Percentiles rank a stretch among this genome's conserved stretches.
Conservation (phyloP, 1,140 invertebrate species). For the Scylla paramamosain region DNA sequence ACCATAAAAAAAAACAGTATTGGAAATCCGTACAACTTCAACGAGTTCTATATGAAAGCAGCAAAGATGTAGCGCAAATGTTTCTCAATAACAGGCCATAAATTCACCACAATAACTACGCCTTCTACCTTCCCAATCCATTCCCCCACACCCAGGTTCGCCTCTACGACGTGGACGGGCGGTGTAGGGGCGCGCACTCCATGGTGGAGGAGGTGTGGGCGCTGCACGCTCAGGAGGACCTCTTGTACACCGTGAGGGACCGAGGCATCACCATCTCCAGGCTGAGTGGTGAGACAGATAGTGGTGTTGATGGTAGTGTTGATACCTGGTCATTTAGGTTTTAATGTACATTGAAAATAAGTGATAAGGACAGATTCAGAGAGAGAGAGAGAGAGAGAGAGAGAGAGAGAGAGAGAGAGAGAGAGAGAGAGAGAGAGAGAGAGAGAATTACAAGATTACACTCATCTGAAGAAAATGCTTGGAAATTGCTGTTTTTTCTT, state of each 20-base stretch:
- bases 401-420: too few species aligned
- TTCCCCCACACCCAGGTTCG: conserved; percentile 28
- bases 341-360: background rate
- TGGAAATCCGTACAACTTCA: too few species aligned
- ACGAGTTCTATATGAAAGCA: too few species aligned
- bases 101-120: too few species aligned
- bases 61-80: too few species aligned
- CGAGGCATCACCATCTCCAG: conserved; percentile 72
- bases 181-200: conserved; percentile 22
- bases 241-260: conserved; percentile 73
- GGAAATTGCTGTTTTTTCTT: background rate
- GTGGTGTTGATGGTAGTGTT: background rate
- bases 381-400: too few species aligned
- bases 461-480: too few species aligned
- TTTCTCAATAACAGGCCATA: too few species aligned
- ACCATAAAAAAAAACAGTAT: too few species aligned
- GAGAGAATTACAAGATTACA: too few species aligned
- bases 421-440: too few species aligned
- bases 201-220: conserved; percentile 76
- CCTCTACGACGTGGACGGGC: conserved; percentile 25
- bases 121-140: too few species aligned
- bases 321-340: background rate
- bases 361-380: background rate
- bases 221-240: conserved; percentile 44
- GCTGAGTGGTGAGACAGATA: conserved; percentile 50